These are phyloP conservation scores for Heterodera carotae DNA, from an alignment of 1,140 invertebrate species.

Conservation along the genomic window DNA sequence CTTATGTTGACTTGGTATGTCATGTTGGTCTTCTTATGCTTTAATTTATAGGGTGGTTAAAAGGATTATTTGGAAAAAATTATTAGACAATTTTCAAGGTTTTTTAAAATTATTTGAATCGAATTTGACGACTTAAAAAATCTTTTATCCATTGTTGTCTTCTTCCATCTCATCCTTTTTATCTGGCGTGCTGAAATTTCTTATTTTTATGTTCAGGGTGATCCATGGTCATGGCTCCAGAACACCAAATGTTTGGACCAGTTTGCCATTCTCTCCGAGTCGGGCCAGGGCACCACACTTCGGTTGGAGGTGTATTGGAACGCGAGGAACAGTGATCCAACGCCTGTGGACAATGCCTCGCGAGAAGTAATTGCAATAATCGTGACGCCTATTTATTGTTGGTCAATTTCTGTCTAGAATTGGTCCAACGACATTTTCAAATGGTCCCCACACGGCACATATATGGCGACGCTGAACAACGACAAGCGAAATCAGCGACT, in stretches of 20 bases:
- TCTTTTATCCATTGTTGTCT: no score
- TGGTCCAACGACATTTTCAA: conserved; percentile 93
- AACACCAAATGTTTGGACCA: conserved; percentile 88
- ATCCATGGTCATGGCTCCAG: conserved; percentile 85
- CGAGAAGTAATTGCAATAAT: not conserved
- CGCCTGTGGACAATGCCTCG: conserved; percentile 31
- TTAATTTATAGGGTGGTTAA: no score
- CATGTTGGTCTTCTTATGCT: no score
- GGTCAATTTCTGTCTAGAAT: conserved; percentile 69
- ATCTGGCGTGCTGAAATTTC: no score
- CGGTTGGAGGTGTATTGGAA: conserved; percentile 49
- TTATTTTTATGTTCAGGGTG: conserved; percentile 72
- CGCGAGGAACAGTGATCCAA: conserved; percentile 48
- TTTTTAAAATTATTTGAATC: no score
- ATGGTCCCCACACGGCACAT: conserved; percentile 96
- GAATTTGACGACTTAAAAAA: no score
- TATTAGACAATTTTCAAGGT: no score
- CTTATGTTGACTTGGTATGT: conserved; percentile 73
- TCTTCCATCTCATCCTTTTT: no score
- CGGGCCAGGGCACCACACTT: conserved; percentile 69
- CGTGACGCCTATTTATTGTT: no score
- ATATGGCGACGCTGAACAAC: conserved; percentile 80
- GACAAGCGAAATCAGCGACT: conserved; percentile 73
- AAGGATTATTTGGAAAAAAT: no score
- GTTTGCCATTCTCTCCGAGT: conserved; percentile 77